Base-by-base conservation (phyloP, 1,140 invertebrate genomes). In the Calycopis cecrops region DNA sequence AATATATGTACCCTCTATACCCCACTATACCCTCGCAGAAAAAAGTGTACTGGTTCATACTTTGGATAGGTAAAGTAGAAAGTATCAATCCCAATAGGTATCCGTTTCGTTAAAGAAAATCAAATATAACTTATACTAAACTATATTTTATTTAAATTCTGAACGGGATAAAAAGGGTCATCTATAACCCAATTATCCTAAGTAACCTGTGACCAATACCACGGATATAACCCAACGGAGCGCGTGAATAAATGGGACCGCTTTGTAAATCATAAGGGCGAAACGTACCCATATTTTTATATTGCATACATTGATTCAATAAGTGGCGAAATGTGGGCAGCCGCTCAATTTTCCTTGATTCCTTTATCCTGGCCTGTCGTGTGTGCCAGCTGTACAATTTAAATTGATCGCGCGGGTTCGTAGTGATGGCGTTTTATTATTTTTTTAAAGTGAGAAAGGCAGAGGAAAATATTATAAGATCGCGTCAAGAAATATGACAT, bases 271-370 rank as follows among this genome's bases (percentile, higher is more conserved):
- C 55, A 60, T 60, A 65, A 62, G n/a, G 38, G 38, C 57, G 57
- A 60, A 65, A 59, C 51, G 63, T 63, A 71, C 21, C 21, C 21
- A 28, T 73, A 76, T 74, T 42, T 52, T 42, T 38, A 12, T 69
- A 71, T 72, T 74, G 55, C 69, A 76, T 76, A 71, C 67, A 65
- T 65, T 58, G 54, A 52, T 52, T 59, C 67, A 69, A 70, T 76
- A 67, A 71, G 73, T 68, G 73, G 62, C 60, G 63, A 38, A 12
- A 18, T 38, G 37, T 33, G 57, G 52, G 34, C 64, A 58, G 55
- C 34, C 65, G 71, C 63, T 69, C 76, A 73, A 81, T 81, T 79
- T 79, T 73, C 67, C 67, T 71, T 72, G 72, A 81, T 81, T 76
- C 72, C 76, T 76, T 73, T 75, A 79, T 77, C 69, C 69, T 48